Evolutionary conservation across 2,888 invertebrate genomes (phyloP).

Genomic region (Vesta saturnalis): DNA sequence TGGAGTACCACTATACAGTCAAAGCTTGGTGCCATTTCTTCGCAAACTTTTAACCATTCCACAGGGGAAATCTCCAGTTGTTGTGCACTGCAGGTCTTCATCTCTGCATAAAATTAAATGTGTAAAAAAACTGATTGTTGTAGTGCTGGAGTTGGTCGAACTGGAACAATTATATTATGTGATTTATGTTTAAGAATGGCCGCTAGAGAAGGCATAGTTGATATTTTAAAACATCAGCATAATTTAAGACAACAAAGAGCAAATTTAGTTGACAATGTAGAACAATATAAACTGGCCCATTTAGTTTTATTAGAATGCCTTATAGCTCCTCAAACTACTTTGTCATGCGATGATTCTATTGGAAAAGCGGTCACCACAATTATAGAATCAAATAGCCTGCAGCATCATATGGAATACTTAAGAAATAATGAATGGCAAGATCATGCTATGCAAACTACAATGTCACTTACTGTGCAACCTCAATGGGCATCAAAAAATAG

Average conservation of each 20-base stretch:
- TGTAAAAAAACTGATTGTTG: constrained; percentile 46
- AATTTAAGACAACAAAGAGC: constrained; percentile 56
- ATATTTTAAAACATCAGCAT: constrained; percentile 52
- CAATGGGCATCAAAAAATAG: constrained; percentile 56
- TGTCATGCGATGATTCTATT: constrained; percentile 57
- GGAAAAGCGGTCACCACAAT: constrained; percentile 47
- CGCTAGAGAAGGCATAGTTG: constrained; percentile 57
- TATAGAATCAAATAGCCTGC: constrained; percentile 48
- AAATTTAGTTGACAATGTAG: constrained; percentile 60
- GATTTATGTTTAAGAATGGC: constrained; percentile 66
- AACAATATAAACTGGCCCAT: constrained; percentile 64
- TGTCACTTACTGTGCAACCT: constrained; percentile 29
- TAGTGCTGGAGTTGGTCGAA: constrained; percentile 70
- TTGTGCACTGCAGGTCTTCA: constrained; percentile 64
- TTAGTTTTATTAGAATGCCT: constrained; percentile 61
- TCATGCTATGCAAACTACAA: constrained; percentile 53
- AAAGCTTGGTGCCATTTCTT: constrained; percentile 41
- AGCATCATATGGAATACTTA: constrained; percentile 55
- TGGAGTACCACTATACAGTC: constrained; percentile 59
- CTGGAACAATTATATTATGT: constrained; percentile 70
- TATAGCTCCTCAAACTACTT: constrained; percentile 54
- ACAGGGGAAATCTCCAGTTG: constrained; percentile 56
- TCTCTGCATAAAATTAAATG: neutral
- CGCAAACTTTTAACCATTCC: constrained; percentile 57
- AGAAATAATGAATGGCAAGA: constrained; percentile 59